Evolutionary conservation across 2,113 vertebrate species (phyloP).

Genomic region (Bubo blakistoni): DNA sequence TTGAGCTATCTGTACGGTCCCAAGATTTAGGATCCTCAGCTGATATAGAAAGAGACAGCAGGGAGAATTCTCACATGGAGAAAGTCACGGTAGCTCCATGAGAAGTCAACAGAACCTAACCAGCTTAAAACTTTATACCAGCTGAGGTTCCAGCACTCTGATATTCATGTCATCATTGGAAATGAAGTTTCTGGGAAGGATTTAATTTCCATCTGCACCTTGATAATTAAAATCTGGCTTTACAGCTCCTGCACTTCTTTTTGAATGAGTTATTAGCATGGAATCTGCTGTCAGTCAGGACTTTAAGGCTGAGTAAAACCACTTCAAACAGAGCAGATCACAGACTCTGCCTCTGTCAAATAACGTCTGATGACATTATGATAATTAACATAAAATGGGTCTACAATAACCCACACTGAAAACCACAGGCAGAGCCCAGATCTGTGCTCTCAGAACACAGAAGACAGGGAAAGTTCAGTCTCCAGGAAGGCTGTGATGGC

Average conservation of each 20-base stretch:
- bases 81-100: not conserved
- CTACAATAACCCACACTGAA: constrained; percentile 41
- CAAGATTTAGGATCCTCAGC: not conserved
- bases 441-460: not conserved
- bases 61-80: not conserved
- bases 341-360: constrained; percentile 14
- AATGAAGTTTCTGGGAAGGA: not conserved
- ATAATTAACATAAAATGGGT: constrained; percentile 43
- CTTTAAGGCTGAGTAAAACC: constrained; percentile 40
- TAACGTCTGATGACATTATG: constrained; percentile 47
- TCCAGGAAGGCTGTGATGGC: not conserved
- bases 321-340: constrained; percentile 61
- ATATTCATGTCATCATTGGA: not conserved
- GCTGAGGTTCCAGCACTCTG: not conserved
- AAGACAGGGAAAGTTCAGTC: not conserved
- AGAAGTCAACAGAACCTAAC: not conserved
- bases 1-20: not conserved
- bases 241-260: not conserved
- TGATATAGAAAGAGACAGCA: not conserved
- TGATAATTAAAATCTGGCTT: not conserved
- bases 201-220: not conserved
- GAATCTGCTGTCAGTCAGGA: constrained; percentile 20
- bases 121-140: not conserved
- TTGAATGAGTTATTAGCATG: constrained; percentile 3
- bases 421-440: constrained; percentile 42